A percentile compares a stretch with the other conserved stretches of the same genome.
These are phyloP conservation scores for Equus przewalskii DNA, from an alignment of 2,113 vertebrate species.

Conservation along the genomic window DNA sequence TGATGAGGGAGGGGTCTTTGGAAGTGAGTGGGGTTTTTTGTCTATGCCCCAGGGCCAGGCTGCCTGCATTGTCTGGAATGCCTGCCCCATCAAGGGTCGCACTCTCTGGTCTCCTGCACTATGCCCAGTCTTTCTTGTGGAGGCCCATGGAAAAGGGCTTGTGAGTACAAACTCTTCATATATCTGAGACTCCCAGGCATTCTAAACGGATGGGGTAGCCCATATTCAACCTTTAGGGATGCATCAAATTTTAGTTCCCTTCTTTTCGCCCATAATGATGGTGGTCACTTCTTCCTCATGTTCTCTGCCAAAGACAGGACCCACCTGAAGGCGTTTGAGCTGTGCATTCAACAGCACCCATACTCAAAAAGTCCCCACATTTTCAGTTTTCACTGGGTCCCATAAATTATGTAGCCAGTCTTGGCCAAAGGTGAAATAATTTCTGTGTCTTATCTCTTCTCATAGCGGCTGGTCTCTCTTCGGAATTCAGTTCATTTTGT, in stretches of 20 bases:
- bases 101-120: neutral
- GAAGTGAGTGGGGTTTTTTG: neutral
- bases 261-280: neutral
- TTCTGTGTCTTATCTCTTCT: neutral
- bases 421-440: neutral
- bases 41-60: neutral
- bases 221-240: neutral
- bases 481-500: neutral
- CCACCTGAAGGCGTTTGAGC: neutral
- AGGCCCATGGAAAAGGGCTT: neutral
- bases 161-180: neutral
- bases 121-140: neutral
- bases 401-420: neutral
- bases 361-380: neutral
- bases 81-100: neutral
- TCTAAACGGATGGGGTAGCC: neutral
- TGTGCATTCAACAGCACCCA: neutral
- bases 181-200: neutral
- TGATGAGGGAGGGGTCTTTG: neutral
- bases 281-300: neutral
- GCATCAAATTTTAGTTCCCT: neutral
- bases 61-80: neutral
- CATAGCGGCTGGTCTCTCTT: neutral
- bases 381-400: neutral
- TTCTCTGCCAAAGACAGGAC: neutral